Base-by-base conservation (phyloP, 30 jellyfish, hydroid and myxozoan genomes). In the Aurelia aurita region DNA sequence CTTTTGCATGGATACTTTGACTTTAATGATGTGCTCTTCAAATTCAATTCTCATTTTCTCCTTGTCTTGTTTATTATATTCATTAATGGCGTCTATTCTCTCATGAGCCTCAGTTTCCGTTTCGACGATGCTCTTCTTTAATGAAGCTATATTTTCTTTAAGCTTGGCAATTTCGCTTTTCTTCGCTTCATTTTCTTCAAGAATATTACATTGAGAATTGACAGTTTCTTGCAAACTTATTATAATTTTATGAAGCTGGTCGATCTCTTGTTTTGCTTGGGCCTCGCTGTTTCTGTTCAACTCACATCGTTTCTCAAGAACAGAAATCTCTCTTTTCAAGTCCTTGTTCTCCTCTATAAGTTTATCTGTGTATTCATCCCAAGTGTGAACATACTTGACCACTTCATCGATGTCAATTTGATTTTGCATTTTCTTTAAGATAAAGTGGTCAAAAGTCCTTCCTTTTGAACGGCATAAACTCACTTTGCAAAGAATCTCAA, bases 281-380 rank as follows among this genome's bases (percentile, higher is more conserved):
- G 66, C 66, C 58, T 83, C 93, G 47, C 73, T 63, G 77, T 83
- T 83, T 44, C 62, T 70, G 44, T 22, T 83, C 69, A 83, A 80
- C 31, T 69, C 87, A 34, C 87, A 83, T 44, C 83, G 58, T 21
- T 83, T 83, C 15, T 76, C 69, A 32, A 83, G 71, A 39, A 57
- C 39, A 28, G 72, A 71, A 15, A 70, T 45, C 39, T 71, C 80
- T 15, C 84, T 59, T 44, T 63, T 69, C 54, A 69, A 72, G 28
- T 59, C 82, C 60, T 83, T 63, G 60, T 71, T 83, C 31, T 83
- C 93, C 73, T 32, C 86, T 27, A 58, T 19, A 3, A 83, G 78
- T 70, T 58, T 71, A 10, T 83, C 93, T 13, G 93, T 83, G 59
- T 54, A 29, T 25, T 43, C 57, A 70, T 83, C 93, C 93, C 93